These are phyloP conservation scores for Lytechinus pictus DNA, from an alignment of 35 echinoderm and acorn worm species.

Conservation along the genomic window DNA sequence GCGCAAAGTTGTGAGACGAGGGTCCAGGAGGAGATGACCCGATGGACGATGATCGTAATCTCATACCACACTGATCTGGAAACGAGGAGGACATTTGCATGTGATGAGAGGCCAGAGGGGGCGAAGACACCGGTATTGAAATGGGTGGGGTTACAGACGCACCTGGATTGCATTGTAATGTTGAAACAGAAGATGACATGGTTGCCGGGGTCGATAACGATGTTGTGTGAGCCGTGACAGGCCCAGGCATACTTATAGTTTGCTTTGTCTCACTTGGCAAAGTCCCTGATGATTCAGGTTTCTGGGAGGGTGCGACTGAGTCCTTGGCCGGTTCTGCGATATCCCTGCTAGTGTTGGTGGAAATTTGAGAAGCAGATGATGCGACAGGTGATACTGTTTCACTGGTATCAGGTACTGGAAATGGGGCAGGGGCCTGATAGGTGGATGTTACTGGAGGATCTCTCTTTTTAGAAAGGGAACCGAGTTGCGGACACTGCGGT, in stretches of 20 bases:
- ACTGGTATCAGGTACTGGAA: not conserved
- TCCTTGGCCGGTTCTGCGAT: not conserved
- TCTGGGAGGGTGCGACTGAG: not conserved
- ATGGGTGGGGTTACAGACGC: constrained; percentile 17
- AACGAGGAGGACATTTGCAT: not conserved
- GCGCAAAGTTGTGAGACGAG: not conserved
- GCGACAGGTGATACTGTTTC: not conserved
- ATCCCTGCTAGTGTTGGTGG: not conserved
- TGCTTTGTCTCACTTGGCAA: not conserved
- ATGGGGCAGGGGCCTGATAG: not conserved
- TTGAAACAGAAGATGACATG: constrained; percentile 40
- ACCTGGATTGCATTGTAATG: not conserved
- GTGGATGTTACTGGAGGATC: constrained; percentile 17
- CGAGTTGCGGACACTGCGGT: not conserved
- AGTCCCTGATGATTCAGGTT: not conserved
- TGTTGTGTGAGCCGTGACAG: constrained; percentile 25
- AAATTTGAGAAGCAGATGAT: not conserved
- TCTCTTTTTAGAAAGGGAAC: not conserved
- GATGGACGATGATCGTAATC: not conserved
- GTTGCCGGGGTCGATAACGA: constrained; percentile 32
- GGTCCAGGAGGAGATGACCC: not conserved
- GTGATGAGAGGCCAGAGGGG: not conserved
- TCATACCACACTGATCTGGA: constrained; percentile 13
- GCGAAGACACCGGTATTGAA: not conserved
- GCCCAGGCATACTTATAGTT: not conserved